A percentile compares a stretch with the other conserved stretches of the same genome.
Conservation (phyloP, 2,113 vertebrate species). For the Paedocypris sp. region DNA sequence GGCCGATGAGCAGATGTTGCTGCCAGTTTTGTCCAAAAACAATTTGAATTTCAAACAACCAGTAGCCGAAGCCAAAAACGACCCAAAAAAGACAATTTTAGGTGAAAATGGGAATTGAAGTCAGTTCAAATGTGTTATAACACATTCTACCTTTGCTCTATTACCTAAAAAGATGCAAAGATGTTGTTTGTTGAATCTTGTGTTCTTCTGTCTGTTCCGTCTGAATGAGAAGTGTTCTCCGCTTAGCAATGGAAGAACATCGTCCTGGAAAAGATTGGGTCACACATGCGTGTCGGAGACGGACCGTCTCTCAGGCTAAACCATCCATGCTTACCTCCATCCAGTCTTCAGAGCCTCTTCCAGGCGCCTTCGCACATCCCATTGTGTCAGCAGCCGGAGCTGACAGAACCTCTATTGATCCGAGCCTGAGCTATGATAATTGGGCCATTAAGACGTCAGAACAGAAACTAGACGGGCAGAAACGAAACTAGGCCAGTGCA, state of each 20-base stretch:
- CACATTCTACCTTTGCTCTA: no score
- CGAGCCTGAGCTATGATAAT: constrained; percentile 50
- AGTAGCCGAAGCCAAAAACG: no score
- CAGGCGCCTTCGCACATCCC: constrained; percentile 48
- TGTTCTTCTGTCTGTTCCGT: no score
- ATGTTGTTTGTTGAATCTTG: no score
- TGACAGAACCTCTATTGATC: constrained; percentile 54
- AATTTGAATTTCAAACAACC: no score
- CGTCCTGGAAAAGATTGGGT: constrained; percentile 35
- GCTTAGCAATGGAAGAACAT: constrained; percentile 25
- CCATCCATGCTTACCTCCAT: constrained; percentile 44
- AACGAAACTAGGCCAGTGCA: neutral
- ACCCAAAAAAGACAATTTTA: no score
- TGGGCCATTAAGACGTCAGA: constrained; percentile 55
- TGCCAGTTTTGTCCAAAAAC: no score
- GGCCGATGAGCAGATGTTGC: no score
- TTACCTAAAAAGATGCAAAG: no score
- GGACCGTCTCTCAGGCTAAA: constrained; percentile 41
- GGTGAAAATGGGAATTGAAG: no score
- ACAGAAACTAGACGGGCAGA: constrained; percentile 48
- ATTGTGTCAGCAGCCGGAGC: constrained; percentile 44
- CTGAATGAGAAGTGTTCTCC: constrained; percentile 35
- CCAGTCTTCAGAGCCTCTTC: constrained; percentile 44
- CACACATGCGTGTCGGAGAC: constrained; percentile 34
- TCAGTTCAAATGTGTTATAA: no score